phyloP scores from a whole-genome alignment of 2,888 invertebrate genomes.

The Ernsta delagoae region DNA sequence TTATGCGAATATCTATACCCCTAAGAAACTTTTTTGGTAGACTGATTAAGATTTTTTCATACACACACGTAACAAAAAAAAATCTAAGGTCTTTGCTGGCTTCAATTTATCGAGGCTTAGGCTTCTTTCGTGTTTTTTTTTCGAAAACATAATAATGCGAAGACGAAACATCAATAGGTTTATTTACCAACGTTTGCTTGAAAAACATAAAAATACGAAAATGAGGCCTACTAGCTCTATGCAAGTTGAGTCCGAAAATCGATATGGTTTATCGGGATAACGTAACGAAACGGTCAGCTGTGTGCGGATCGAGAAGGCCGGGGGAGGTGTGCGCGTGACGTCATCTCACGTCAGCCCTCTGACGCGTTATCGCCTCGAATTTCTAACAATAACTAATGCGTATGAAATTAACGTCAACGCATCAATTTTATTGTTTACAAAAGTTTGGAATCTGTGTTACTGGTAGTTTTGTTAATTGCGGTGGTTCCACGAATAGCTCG shows the following conservation, averaged over 20 bases:
- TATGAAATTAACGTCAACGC: slow-evolving; percentile 30
- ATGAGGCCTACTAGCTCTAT: slow-evolving; percentile 18
- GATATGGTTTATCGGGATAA: slow-evolving; percentile 31
- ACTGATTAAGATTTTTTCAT: too few species aligned
- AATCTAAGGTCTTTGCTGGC: too few species aligned
- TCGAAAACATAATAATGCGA: too few species aligned
- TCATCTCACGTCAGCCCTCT: slow-evolving; percentile 48
- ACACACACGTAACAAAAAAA: too few species aligned
- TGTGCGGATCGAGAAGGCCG: slow-evolving; percentile 32
- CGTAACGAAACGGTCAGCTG: slow-evolving; percentile 41
- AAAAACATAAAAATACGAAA: slow-evolving; percentile 6
- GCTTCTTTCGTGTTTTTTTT: too few species aligned
- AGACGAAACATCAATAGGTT: too few species aligned
- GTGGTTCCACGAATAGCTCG: not conserved
- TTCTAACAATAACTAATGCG: slow-evolving; percentile 15
- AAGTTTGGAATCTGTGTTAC: slow-evolving; percentile 1
- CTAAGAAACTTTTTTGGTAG: too few species aligned
- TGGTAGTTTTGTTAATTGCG: not conserved
- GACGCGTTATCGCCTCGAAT: slow-evolving; percentile 59
- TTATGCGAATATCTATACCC: too few species aligned
- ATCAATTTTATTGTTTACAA: slow-evolving; percentile 14
- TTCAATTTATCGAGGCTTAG: too few species aligned
- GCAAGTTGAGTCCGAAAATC: slow-evolving; percentile 28
- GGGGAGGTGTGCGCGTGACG: slow-evolving; percentile 45
- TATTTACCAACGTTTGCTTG: not conserved